Conservation (phyloP, 2,113 vertebrate species). For the Syngnathus scovelli region DNA sequence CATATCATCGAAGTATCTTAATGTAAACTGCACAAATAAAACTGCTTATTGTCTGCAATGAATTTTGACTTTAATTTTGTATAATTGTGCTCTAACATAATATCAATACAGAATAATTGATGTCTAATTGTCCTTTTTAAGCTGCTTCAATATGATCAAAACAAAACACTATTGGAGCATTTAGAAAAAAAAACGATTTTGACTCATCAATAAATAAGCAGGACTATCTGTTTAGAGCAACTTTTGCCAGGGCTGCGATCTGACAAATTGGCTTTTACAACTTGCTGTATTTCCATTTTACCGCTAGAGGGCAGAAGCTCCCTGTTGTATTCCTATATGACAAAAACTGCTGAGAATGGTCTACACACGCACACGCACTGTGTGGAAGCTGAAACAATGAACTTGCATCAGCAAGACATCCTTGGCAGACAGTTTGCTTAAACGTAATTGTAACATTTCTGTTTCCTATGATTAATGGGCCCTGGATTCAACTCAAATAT, state of each 20-base stretch:
- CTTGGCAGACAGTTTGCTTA: slow-evolving; percentile 7
- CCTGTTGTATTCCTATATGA: background rate
- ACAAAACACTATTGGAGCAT: background rate
- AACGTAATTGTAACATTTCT: slow-evolving; percentile 16
- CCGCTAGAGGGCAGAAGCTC: background rate
- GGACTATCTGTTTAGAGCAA: background rate
- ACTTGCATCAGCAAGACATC: background rate
- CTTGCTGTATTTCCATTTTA: background rate
- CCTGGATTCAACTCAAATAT: background rate
- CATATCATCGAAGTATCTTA: slow-evolving; percentile 3
- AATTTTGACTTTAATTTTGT: background rate
- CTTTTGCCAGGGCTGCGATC: background rate
- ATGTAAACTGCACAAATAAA: slow-evolving; percentile 15
- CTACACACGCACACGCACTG: background rate
- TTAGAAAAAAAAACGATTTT: no score
- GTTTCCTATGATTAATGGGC: slow-evolving; percentile 8
- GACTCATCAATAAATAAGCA: background rate
- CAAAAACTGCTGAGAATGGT: background rate
- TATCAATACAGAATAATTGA: slow-evolving; percentile 40
- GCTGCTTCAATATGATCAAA: background rate
- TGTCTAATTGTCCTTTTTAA: background rate
- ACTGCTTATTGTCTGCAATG: background rate
- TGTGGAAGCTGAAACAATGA: background rate
- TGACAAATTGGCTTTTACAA: background rate
- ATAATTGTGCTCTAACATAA: slow-evolving; percentile 13